Base-by-base conservation (phyloP, 2,888 invertebrate genomes). In the Laothoe populi region DNA sequence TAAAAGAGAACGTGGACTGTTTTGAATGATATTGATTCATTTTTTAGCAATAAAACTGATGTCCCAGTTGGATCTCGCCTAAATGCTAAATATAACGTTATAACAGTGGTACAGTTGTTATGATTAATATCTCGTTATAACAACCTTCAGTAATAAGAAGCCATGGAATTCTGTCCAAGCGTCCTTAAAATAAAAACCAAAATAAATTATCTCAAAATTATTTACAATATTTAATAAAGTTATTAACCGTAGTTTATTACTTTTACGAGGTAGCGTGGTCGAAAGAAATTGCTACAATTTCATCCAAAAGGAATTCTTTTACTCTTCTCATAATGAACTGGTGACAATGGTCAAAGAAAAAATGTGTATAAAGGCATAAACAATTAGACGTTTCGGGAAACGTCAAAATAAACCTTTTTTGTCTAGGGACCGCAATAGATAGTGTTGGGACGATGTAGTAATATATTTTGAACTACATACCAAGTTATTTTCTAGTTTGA, bases 201-300 rank as follows among this genome's bases (percentile, higher is more conserved):
- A 67, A 67, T 70, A 67, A 35, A 59, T 53, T 53, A 35, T 53
- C 19, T 35, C 31, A 53, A 19, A 53, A 53, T 19, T 53, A 53
- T 59, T 59, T 59, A 44, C 26, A 31, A 59, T 68, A 48, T 68
- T 57, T 70, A 70, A 73, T 64, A 61, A 48, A 64, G 53, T 53
- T 53, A 53, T 35, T 53, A 53, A 53, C 35, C 35, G 53, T 53
- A 35, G 53, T 74, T 72, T 71, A 74, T 63, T 69, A 71, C 70
- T 73, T 71, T 75, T 73, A 77, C 70, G 65, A 76, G n/a, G n/a
- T n/a, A n/a, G n/a, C 66, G 44, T 58, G 70, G 67, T 67, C 63
- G 65, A 85, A 85, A 83, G 86, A 88, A 88, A 86, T 88, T 88
- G 89, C 79, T 74, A 79, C 87, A 87, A 87, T 86, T 88, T 87